Conservation (phyloP, 2,797 vertebrate genomes). For the Emys orbicularis region DNA sequence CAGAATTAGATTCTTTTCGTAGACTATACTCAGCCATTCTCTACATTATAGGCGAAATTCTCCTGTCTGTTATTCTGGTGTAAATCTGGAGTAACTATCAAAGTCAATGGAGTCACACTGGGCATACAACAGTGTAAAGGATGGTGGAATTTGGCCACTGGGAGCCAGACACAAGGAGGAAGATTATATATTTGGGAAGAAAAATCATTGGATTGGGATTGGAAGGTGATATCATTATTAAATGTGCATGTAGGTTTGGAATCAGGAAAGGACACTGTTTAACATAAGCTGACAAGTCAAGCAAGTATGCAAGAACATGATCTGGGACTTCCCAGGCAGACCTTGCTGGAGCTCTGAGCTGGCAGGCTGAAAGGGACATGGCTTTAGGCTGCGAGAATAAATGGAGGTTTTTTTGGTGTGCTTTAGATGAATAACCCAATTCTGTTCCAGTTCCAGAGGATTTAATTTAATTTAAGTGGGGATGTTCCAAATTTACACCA, state of each 20-base stretch:
- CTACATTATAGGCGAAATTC: neutral
- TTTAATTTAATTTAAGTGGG: slow-evolving; percentile 42
- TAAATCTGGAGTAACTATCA: fast-evolving
- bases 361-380: slow-evolving; percentile 31
- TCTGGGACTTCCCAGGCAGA: slow-evolving; percentile 67
- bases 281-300: slow-evolving; percentile 69
- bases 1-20: neutral
- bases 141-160: slow-evolving; percentile 9
- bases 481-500: slow-evolving; percentile 61
- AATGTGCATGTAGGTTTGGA: slow-evolving; percentile 19
- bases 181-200: neutral
- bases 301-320: slow-evolving; percentile 61
- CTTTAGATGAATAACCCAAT: slow-evolving; percentile 63
- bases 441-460: slow-evolving; percentile 58
- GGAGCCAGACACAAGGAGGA: fast-evolving
- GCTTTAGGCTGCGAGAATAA: slow-evolving; percentile 65
- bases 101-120: neutral
- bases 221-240: slow-evolving; percentile 68
- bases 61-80: neutral
- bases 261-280: slow-evolving; percentile 24
- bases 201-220: slow-evolving; percentile 4
- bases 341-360: slow-evolving; percentile 13
- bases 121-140: neutral
- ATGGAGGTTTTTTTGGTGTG: slow-evolving; percentile 59
- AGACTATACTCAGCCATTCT: neutral